Evolutionary conservation across 2,888 invertebrate species (phyloP).

Genomic region (Conomelus anceps): DNA sequence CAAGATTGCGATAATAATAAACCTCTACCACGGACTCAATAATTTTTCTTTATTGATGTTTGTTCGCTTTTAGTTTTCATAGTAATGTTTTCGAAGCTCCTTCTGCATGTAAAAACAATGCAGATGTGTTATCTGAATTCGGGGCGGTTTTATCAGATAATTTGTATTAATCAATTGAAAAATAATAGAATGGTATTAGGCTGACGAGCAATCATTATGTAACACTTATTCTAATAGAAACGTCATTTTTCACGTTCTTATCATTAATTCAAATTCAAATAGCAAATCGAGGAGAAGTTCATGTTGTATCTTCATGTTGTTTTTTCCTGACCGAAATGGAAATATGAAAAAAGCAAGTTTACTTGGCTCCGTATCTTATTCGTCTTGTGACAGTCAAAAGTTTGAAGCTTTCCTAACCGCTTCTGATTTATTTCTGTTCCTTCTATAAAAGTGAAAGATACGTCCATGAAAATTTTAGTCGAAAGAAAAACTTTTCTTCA

Average conservation of each 20-base stretch:
- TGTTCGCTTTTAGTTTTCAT: too few species aligned
- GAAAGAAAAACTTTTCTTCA: constrained; percentile 9
- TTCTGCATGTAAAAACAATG: too few species aligned
- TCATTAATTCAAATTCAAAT: not conserved
- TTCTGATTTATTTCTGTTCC: not conserved
- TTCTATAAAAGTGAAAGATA: not conserved
- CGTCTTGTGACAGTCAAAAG: not conserved
- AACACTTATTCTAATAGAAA: not conserved
- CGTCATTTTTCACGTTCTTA: not conserved
- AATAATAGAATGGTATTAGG: too few species aligned
- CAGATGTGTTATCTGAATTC: too few species aligned
- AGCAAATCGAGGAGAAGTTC: not conserved
- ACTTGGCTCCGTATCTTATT: not conserved
- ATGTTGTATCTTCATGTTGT: not conserved
- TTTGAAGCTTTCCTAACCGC: not conserved
- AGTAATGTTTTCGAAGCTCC: too few species aligned
- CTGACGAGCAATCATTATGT: too few species aligned
- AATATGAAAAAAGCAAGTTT: not conserved
- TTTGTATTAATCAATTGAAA: too few species aligned
- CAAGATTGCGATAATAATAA: too few species aligned
- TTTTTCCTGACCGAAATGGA: not conserved
- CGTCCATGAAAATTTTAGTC: not conserved
- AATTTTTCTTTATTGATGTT: too few species aligned
- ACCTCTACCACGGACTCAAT: too few species aligned
- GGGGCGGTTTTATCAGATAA: too few species aligned